These are phyloP conservation scores for Bos javanicus DNA, from an alignment of 2,113 vertebrate genomes.

Conservation along the genomic window DNA sequence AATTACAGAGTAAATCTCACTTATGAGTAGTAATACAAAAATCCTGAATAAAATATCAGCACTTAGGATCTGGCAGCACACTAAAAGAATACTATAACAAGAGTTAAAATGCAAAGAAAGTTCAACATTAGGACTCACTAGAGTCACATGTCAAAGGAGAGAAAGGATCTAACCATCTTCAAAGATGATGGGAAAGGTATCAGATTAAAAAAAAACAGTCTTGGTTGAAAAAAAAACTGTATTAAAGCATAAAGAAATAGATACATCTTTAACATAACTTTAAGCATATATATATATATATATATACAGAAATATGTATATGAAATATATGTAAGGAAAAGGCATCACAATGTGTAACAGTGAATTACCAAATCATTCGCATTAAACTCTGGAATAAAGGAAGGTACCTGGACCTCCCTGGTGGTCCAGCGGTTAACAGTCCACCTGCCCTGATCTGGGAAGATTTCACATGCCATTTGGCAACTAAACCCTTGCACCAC, in stretches of 20 bases:
- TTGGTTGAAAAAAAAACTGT: neutral
- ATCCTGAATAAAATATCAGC: slow-evolving; percentile 70
- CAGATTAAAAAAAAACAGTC: neutral
- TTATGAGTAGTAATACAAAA: slow-evolving; percentile 61
- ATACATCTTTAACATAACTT: slow-evolving; percentile 21
- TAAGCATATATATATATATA: neutral
- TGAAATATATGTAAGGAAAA: neutral
- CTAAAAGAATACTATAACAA: slow-evolving; percentile 39
- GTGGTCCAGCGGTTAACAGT: neutral
- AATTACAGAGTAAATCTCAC: slow-evolving; percentile 26
- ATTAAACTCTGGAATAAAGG: neutral
- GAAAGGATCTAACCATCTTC: slow-evolving; percentile 18
- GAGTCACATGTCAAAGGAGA: neutral
- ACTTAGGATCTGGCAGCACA: slow-evolving; percentile 43
- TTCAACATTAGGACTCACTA: neutral
- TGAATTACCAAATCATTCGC: slow-evolving; percentile 10
- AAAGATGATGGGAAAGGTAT: slow-evolving; percentile 11
- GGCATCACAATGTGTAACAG: neutral
- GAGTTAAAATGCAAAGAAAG: slow-evolving; percentile 56
- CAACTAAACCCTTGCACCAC: neutral
- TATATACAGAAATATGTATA: neutral
- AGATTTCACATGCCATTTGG: neutral
- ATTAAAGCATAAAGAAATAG: neutral
- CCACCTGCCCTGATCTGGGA: neutral
- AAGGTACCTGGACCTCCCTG: neutral